Percentiles rank a stretch among this genome's conserved stretches.
Evolutionary conservation across 2,113 vertebrate genomes (phyloP).

Genomic region (Bubo blakistoni): DNA sequence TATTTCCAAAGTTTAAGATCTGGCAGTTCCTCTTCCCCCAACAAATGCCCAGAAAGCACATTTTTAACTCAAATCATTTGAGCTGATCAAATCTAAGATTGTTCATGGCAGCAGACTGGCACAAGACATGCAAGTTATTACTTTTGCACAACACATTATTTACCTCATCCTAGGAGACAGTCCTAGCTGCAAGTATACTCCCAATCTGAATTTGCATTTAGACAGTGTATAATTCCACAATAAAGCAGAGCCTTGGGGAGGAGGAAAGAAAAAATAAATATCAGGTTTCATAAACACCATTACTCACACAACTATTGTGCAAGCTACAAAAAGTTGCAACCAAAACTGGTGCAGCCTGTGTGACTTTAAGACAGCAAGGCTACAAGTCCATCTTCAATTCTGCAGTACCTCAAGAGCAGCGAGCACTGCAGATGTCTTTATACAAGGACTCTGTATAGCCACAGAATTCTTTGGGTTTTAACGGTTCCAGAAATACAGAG

Average conservation of each 20-base stretch:
- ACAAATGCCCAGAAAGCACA: neutral
- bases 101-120: neutral
- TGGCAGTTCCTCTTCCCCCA: neutral
- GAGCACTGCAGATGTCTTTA: neutral
- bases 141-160: neutral
- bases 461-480: neutral
- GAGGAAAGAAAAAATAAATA: neutral
- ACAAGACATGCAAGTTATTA: neutral
- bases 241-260: neutral
- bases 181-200: neutral
- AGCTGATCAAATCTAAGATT: neutral
- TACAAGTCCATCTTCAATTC: neutral
- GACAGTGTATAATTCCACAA: neutral
- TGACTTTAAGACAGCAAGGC: neutral
- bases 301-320: neutral
- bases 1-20: neutral
- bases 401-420: neutral
- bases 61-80: neutral
- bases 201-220: neutral
- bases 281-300: neutral
- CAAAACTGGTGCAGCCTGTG: neutral
- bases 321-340: neutral
- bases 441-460: neutral
- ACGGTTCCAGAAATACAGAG: neutral
- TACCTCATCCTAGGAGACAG: neutral